Conservation (phyloP, 2,888 invertebrate genomes). For the Laothoe populi region DNA sequence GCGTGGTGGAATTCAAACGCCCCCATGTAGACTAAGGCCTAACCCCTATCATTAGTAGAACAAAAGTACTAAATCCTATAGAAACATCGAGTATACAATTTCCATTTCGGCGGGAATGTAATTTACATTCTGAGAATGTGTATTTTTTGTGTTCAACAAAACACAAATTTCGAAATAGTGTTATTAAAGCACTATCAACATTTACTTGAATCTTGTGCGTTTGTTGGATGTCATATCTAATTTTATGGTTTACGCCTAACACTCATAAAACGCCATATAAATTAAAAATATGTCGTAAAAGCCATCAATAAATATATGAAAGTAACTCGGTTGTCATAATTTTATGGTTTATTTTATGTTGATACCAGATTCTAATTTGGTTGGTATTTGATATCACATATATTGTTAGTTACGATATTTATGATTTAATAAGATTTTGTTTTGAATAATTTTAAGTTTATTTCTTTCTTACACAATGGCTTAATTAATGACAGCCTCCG, state of each 20-base stretch:
- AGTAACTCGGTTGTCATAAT: constrained; percentile 14
- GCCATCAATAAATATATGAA: constrained; percentile 8
- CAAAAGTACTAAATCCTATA: no score
- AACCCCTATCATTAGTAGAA: no score
- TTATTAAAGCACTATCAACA: neutral
- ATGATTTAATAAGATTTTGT: neutral
- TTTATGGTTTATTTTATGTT: constrained; percentile 10
- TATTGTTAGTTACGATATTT: neutral
- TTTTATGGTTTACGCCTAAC: neutral
- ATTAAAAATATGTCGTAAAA: constrained; percentile 23
- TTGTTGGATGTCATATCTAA: constrained; percentile 2
- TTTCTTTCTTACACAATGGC: no score
- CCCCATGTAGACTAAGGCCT: no score
- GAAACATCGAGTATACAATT: no score
- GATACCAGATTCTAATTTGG: constrained; percentile 1
- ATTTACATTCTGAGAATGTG: no score
- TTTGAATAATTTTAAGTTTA: neutral
- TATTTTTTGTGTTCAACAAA: no score
- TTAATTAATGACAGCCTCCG: no score
- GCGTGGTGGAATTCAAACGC: no score
- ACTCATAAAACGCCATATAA: constrained; percentile 14
- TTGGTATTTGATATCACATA: neutral
- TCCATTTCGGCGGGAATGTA: no score
- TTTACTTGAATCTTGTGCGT: neutral
- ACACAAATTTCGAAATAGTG: no score